A percentile compares a stretch with the other conserved stretches of the same genome.
Conservation (phyloP, 2,113 vertebrate genomes). For the Heterocephalus glaber region DNA sequence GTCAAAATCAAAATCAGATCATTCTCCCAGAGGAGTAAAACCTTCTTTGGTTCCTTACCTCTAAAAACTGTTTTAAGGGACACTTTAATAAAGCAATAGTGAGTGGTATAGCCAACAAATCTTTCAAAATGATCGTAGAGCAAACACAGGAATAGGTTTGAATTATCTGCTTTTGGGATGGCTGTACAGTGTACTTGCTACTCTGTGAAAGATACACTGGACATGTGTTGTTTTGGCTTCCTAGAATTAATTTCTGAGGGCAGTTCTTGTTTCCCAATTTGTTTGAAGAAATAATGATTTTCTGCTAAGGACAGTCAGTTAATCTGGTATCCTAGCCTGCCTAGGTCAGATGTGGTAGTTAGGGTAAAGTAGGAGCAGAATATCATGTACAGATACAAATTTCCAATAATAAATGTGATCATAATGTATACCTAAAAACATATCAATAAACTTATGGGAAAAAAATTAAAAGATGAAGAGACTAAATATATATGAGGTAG, state of each 20-base stretch:
- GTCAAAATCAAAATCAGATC: slow-evolving; percentile 51
- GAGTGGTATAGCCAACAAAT: neutral
- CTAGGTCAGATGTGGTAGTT: neutral
- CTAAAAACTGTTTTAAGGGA: neutral
- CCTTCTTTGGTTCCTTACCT: neutral
- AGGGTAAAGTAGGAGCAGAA: neutral
- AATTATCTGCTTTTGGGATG: neutral
- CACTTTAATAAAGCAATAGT: neutral
- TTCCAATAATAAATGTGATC: too few relatives aligned
- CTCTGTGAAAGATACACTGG: neutral
- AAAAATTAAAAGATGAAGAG: neutral
- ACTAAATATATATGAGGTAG: neutral
- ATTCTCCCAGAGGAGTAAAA: neutral
- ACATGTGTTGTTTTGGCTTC: neutral
- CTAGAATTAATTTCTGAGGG: neutral
- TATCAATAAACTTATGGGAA: too few relatives aligned
- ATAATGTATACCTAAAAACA: too few relatives aligned
- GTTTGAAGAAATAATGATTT: neutral
- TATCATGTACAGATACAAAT: too few relatives aligned
- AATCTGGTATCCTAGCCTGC: neutral
- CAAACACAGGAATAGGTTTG: neutral
- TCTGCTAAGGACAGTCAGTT: neutral
- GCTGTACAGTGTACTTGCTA: neutral
- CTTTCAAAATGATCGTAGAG: neutral
- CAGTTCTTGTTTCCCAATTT: neutral